Conservation (phyloP, 2,888 invertebrate species). For the Drosophila hawaiiensis region DNA sequence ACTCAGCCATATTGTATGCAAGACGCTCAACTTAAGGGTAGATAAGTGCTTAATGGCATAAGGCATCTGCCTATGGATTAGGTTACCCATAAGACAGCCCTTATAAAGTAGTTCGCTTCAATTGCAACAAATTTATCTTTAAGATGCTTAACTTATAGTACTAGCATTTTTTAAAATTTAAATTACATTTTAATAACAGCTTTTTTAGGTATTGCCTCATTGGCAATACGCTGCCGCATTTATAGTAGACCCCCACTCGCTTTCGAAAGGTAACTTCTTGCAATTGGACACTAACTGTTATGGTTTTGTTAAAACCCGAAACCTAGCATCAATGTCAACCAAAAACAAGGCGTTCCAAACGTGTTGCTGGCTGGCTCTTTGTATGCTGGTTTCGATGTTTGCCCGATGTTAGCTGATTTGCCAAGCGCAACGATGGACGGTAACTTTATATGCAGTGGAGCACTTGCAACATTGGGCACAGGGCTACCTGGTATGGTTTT, state of each 20-base stretch:
- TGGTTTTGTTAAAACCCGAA: conserved; percentile 42
- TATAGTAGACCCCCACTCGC: background rate
- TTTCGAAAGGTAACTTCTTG: conserved; percentile 28
- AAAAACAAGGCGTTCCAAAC: conserved; percentile 27
- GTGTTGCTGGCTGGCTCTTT: conserved; percentile 12
- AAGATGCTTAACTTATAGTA: background rate
- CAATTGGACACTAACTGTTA: conserved; percentile 37
- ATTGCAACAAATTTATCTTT: background rate
- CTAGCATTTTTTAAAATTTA: background rate
- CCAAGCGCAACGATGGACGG: conserved; percentile 59
- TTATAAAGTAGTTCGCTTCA: background rate
- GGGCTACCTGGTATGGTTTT: conserved; percentile 39
- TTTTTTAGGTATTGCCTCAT: background rate
- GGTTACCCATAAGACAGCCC: background rate
- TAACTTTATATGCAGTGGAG: conserved; percentile 60
- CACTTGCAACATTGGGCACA: conserved; percentile 72
- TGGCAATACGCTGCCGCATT: conserved; percentile 8
- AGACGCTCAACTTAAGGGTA: background rate
- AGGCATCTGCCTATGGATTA: background rate
- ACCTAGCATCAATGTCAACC: conserved; percentile 66
- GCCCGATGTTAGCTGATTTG: conserved; percentile 35
- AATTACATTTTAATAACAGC: background rate
- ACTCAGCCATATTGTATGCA: background rate
- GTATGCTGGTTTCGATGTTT: conserved; percentile 27
- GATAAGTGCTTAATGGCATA: conserved; percentile 5